phyloP scores from a whole-genome alignment of 2,797 vertebrate genomes.

The Pipistrellus kuhlii region DNA sequence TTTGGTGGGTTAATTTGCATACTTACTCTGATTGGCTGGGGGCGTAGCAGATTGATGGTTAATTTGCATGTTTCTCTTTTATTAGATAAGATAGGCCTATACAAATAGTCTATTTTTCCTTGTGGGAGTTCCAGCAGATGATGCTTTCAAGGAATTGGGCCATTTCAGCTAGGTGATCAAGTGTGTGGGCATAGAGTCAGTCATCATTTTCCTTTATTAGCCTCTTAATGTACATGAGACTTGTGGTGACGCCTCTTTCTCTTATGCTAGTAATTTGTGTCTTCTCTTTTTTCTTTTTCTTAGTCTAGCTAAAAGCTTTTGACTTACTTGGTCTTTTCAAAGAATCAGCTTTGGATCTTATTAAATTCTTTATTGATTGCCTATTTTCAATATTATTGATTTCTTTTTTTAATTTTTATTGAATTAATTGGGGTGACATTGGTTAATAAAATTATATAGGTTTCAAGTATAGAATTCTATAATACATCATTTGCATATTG shows the following conservation, averaged over 20 bases:
- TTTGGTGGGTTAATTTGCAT: no score
- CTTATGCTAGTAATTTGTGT: background rate
- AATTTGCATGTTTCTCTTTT: no score
- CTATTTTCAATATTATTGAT: background rate
- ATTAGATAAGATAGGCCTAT: background rate
- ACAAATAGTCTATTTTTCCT: background rate
- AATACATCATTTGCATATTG: background rate
- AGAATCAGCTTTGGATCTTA: background rate
- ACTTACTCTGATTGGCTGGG: no score
- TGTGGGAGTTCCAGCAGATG: background rate
- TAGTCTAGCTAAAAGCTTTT: background rate
- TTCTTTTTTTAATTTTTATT: background rate
- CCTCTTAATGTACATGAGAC: background rate
- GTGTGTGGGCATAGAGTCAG: background rate
- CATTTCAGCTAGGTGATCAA: background rate
- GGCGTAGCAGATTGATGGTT: no score
- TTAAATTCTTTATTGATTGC: background rate
- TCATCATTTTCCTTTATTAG: background rate
- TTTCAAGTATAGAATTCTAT: background rate
- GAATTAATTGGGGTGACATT: background rate
- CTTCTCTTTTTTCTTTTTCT: constrained; percentile 6
- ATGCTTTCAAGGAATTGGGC: background rate
- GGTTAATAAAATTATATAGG: background rate
- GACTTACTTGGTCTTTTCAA: background rate
- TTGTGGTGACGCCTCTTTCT: background rate